These are phyloP conservation scores for Proales similis DNA, from an alignment of 1,140 invertebrate genomes.

Conservation along the genomic window DNA sequence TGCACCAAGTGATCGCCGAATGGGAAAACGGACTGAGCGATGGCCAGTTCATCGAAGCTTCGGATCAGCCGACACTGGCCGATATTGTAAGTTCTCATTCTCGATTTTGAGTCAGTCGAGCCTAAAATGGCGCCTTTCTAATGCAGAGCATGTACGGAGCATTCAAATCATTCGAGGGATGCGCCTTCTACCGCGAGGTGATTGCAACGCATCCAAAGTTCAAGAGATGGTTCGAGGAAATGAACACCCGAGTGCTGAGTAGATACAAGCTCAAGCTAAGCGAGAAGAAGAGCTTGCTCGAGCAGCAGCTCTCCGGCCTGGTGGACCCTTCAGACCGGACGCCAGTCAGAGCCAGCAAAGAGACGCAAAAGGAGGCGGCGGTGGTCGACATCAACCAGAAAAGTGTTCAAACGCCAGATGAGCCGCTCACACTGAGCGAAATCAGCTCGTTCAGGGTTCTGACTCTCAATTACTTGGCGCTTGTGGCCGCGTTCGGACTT, in stretches of 20 bases:
- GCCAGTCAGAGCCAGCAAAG: too few relatives aligned
- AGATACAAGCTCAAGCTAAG: too few relatives aligned
- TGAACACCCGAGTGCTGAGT: conserved; percentile 2
- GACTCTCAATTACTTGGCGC: too few relatives aligned
- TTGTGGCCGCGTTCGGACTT: too few relatives aligned
- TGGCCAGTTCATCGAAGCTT: conserved; percentile 8
- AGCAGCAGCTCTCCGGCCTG: too few relatives aligned
- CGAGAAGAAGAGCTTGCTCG: too few relatives aligned
- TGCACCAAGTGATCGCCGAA: background rate
- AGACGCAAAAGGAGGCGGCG: too few relatives aligned
- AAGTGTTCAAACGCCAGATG: too few relatives aligned
- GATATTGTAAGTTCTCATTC: conserved; percentile 16
- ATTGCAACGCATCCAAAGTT: conserved; percentile 31
- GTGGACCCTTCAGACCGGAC: too few relatives aligned
- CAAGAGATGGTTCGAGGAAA: conserved; percentile 17
- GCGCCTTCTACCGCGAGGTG: conserved; percentile 14
- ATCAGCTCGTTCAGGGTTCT: too few relatives aligned
- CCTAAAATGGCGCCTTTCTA: background rate
- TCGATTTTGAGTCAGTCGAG: background rate
- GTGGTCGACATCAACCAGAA: too few relatives aligned
- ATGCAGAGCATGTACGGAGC: conserved; percentile 37
- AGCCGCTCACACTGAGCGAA: too few relatives aligned
- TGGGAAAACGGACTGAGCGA: conserved; percentile 20
- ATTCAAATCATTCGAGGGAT: conserved; percentile 13
- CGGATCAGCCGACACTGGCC: conserved; percentile 5